These are phyloP conservation scores for Fragum whitleyi DNA, from an alignment of 2,888 invertebrate genomes.

Conservation along the genomic window DNA sequence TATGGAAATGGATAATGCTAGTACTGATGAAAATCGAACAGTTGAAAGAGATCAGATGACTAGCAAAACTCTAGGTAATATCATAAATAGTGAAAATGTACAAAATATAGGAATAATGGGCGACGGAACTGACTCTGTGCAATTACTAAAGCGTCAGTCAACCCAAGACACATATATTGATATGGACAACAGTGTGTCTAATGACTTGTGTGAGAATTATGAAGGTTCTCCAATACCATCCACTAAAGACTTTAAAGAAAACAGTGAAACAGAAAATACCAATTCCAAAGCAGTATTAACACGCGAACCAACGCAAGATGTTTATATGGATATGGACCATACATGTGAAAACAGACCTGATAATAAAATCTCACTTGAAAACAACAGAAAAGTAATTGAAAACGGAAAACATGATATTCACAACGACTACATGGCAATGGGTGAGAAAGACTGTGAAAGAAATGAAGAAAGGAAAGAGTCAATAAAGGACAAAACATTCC, in stretches of 20 bases:
- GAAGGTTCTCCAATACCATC: no score
- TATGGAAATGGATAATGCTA: neutral
- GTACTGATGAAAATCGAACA: neutral
- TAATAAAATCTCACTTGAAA: no score
- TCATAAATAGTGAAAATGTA: neutral
- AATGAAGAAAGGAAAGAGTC: neutral
- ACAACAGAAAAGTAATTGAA: no score
- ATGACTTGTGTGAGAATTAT: neutral
- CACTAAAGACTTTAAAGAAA: no score
- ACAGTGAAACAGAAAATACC: no score
- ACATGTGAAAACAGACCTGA: neutral
- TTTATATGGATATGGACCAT: neutral
- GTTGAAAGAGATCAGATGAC: neutral
- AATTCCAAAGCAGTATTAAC: neutral
- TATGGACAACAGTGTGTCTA: neutral
- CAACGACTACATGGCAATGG: slow-evolving; percentile 7
- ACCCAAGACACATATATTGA: neutral
- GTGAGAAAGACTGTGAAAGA: neutral
- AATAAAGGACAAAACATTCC: slow-evolving; percentile 10
- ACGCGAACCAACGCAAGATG: neutral
- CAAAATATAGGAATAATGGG: no score
- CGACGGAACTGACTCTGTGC: neutral
- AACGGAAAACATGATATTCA: neutral
- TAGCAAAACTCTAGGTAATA: neutral
- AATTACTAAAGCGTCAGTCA: neutral